phyloP scores from a whole-genome alignment of 2,888 invertebrate genomes.

The Cyrtodaria siliqua region DNA sequence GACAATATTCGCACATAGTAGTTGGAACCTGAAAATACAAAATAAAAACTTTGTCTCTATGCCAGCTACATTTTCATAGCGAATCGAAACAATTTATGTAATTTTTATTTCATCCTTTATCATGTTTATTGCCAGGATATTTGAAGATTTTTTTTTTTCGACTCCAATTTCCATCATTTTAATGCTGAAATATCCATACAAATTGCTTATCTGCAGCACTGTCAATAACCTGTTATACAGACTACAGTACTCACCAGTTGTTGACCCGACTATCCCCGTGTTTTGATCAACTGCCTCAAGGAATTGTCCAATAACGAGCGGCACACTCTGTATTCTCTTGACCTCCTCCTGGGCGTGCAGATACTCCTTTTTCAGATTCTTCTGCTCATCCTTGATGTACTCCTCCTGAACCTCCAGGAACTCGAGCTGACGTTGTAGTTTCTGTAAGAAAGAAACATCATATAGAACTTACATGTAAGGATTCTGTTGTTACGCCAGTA shows the following conservation, averaged over 20 bases:
- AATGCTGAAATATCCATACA: too few relatives aligned
- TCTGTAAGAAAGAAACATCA: constrained; percentile 88
- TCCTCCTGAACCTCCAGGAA: constrained; percentile 99
- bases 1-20: constrained; percentile 99
- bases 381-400: constrained; percentile 99
- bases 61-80: neutral
- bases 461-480: neutral
- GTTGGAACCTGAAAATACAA: constrained; percentile 93
- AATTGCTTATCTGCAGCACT: too few relatives aligned
- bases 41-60: neutral
- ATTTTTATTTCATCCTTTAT: too few relatives aligned
- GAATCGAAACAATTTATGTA: too few relatives aligned
- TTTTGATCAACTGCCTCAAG: constrained; percentile 99
- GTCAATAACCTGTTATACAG: too few relatives aligned
- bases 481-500: too few relatives aligned
- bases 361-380: constrained; percentile 99
- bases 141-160: too few relatives aligned
- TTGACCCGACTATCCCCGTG: constrained; percentile 99
- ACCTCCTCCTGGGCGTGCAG: constrained; percentile 97
- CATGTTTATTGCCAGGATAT: too few relatives aligned
- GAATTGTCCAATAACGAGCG: constrained; percentile 99
- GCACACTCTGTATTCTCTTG: constrained; percentile 99
- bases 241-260: constrained; percentile 89
- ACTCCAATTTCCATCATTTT: too few relatives aligned
- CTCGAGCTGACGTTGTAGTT: constrained; percentile 95